These are phyloP conservation scores for Anguilla marmorata DNA, from an alignment of 2,797 vertebrate genomes.

Conservation along the genomic window DNA sequence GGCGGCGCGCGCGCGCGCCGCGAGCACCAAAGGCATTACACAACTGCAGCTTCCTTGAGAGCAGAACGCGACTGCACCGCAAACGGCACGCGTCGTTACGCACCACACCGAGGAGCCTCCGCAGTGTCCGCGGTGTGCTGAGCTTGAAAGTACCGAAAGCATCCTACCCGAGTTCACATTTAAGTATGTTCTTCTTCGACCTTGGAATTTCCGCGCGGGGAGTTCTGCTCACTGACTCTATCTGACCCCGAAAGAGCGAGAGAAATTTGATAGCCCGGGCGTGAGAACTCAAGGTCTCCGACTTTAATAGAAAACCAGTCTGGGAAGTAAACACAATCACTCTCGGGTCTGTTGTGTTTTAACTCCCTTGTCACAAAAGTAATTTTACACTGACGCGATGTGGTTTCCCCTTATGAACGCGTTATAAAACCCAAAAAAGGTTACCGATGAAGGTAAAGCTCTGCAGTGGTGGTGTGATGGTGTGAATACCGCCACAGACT, in stretches of 20 bases:
- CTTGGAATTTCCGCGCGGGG: neutral
- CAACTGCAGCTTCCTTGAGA: neutral
- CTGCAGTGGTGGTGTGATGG: neutral
- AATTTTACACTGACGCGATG: neutral
- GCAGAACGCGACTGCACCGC: neutral
- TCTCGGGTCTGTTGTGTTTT: neutral
- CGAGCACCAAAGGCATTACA: neutral
- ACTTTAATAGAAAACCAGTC: conserved; percentile 3
- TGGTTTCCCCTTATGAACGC: neutral
- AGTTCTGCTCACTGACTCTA: neutral
- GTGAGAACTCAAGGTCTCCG: neutral
- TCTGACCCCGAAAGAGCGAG: neutral
- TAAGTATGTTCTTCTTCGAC: neutral
- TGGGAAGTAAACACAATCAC: neutral
- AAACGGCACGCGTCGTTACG: neutral
- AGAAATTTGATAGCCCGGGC: neutral
- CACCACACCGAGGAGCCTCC: neutral
- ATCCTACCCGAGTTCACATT: neutral
- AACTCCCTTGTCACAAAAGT: conserved; percentile 2
- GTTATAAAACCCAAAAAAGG: neutral
- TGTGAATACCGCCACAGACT: neutral
- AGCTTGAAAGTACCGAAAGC: neutral
- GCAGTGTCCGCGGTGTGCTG: neutral
- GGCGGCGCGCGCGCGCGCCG: neutral
- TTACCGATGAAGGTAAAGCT: neutral